Base-by-base conservation (phyloP, 2,888 invertebrate species). In the Diarsia rubi region DNA sequence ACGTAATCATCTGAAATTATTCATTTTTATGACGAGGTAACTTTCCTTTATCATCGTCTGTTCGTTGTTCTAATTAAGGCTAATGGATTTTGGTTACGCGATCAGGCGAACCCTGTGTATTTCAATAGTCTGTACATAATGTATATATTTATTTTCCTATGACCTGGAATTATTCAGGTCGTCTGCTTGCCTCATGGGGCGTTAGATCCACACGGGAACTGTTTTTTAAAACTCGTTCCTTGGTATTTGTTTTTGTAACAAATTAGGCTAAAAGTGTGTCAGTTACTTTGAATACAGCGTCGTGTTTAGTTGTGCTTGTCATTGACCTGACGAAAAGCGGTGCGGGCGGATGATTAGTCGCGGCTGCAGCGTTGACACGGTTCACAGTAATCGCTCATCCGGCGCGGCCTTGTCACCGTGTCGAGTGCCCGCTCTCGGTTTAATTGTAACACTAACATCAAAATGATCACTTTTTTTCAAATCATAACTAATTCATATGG, bases 361-460 rank as follows among this genome's bases (percentile, higher is more conserved):
- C 91, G 92, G 91, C 91, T 93, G 93, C 92, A 91, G 87, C 89
- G 92, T 90, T 94, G 94, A 94, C 95, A 94, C 90, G 93, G 93
- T 93, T 94, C 92, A 91, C 93, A 92, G 92, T 93, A 92, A 93
- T 92, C 94, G 93, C 91, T 94, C 93, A 93, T 94, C 94, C 94
- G 93, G 90, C 88, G 91, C 91, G 93, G 92, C 95, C 95, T 95
- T 94, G 94, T 90, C 90, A 88, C 84, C 83, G 86, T 83, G 79
- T 75, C 79, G 81, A 78, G 75, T 77, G 81, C 73, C 71, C 68
- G 73, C 69, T 75, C 75, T 67, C 75, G 21, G 74, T 76, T 75
- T 79, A 75, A 75, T 73, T 80, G 70, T 76, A 82, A 67, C 76
- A 68, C 45, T 63, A 82, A 70, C 37, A 54, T 69, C 67, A 75